Conservation (phyloP, 2,888 invertebrate species). For the Ennomos fuscantarius region DNA sequence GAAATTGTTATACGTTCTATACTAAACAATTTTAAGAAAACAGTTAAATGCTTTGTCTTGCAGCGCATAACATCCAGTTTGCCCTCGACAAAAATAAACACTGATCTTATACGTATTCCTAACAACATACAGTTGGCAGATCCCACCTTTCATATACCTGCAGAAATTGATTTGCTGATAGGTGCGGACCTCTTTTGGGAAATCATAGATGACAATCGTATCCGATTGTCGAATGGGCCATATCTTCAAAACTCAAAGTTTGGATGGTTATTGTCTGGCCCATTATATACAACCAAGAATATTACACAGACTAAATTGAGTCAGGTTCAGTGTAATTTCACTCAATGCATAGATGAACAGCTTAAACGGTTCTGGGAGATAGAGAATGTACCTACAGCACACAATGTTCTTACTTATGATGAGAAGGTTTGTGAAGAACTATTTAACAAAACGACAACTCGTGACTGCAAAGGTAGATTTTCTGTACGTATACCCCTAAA, state of each 20-base stretch:
- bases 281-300: background rate
- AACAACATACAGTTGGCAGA: background rate
- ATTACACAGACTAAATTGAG: background rate
- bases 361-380: slow-evolving; percentile 1
- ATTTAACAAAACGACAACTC: slow-evolving; percentile 9
- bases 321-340: slow-evolving; percentile 2
- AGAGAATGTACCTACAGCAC: background rate
- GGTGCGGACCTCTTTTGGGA: slow-evolving; percentile 10
- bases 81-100: too few species aligned
- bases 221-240: background rate
- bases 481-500: too few species aligned
- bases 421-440: slow-evolving; percentile 3
- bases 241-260: slow-evolving; percentile 11
- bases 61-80: too few species aligned
- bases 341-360: background rate
- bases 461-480: background rate
- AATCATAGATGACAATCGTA: background rate
- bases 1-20: too few species aligned
- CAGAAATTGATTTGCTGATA: background rate
- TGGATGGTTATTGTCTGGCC: slow-evolving; percentile 7
- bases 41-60: too few species aligned
- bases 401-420: background rate
- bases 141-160: background rate
- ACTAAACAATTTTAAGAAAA: too few species aligned
- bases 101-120: too few species aligned